phyloP scores from a whole-genome alignment of 2,797 vertebrate species.

The Eremophila alpestris region DNA sequence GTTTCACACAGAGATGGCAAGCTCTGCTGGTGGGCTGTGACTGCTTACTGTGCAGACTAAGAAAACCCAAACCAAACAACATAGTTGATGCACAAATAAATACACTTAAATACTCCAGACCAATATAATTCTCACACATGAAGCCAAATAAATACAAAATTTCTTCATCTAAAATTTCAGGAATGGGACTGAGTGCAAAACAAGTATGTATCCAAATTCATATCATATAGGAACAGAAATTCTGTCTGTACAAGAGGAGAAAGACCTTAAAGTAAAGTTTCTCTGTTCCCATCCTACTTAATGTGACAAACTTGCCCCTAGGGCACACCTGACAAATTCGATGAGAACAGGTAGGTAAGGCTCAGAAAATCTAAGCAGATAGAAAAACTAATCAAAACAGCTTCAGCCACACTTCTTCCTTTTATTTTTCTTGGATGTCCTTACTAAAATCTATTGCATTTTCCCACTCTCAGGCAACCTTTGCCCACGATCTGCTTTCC shows the following conservation, averaged over 20 bases:
- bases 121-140: background rate
- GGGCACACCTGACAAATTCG: background rate
- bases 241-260: background rate
- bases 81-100: background rate
- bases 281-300: background rate
- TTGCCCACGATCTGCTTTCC: background rate
- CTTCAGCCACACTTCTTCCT: background rate
- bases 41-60: background rate
- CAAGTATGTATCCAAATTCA: background rate
- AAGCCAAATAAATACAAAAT: background rate
- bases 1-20: background rate
- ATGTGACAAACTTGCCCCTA: background rate
- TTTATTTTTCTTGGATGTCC: background rate
- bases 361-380: background rate
- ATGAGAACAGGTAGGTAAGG: background rate
- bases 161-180: background rate
- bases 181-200: background rate
- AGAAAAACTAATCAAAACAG: background rate
- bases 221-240: background rate
- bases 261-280: background rate
- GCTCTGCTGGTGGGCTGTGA: background rate
- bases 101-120: background rate
- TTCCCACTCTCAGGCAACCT: background rate
- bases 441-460: background rate
- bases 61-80: background rate